Conservation (phyloP, 2,113 vertebrate species). For the Upupa epops region DNA sequence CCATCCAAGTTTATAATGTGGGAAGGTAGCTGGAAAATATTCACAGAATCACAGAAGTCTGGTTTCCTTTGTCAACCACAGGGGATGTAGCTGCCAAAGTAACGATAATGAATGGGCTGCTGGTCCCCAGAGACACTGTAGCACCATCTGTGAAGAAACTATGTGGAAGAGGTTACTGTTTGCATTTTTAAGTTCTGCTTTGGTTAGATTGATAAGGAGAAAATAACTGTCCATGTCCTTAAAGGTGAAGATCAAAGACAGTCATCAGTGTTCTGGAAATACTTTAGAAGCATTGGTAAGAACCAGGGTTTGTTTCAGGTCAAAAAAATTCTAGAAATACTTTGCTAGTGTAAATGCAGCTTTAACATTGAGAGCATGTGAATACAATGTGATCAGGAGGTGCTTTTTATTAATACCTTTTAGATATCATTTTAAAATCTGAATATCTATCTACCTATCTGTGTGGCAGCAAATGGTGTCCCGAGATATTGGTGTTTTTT, state of each 20-base stretch:
- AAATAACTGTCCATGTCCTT: not conserved
- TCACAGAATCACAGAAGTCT: too few species aligned
- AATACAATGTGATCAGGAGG: not conserved
- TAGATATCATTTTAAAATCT: not conserved
- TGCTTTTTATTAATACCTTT: not conserved
- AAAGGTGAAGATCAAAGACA: not conserved
- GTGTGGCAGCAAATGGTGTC: not conserved
- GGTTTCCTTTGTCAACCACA: not conserved
- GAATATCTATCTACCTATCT: not conserved
- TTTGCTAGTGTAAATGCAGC: not conserved
- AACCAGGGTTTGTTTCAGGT: not conserved
- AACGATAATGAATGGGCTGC: not conserved
- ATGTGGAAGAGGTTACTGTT: not conserved
- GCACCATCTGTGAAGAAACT: not conserved
- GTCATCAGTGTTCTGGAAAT: not conserved
- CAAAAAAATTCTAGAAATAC: not conserved
- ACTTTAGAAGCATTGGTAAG: not conserved
- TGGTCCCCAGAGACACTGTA: not conserved
- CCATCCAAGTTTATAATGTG: not conserved
- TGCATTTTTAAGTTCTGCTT: not conserved
- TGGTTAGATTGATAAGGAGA: not conserved
- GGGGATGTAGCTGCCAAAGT: not conserved
- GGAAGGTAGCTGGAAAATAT: not conserved
- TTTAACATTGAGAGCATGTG: not conserved
- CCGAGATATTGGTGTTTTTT: not conserved